Conservation (phyloP, 1,140 invertebrate species). For the Anastrepha ludens region DNA sequence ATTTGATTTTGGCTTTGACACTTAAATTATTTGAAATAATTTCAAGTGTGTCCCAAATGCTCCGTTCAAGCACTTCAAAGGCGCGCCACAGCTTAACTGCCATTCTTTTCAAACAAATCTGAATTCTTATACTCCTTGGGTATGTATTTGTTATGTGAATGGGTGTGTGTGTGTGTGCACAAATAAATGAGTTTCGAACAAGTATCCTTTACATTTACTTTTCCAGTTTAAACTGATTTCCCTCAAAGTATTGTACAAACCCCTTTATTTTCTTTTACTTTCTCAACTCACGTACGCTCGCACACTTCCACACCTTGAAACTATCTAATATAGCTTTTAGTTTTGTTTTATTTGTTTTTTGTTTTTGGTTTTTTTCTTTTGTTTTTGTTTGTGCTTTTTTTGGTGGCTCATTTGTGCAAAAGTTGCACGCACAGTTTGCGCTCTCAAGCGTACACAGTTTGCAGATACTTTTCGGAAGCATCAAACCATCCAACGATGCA, state of each 20-base stretch:
- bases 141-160: too few relatives aligned
- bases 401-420: background rate
- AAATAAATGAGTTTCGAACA: background rate
- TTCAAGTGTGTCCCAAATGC: too few relatives aligned
- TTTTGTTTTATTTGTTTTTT: background rate
- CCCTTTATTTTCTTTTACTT: background rate
- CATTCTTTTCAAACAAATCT: too few relatives aligned
- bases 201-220: background rate
- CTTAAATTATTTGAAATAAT: too few relatives aligned
- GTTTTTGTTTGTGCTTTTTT: background rate
- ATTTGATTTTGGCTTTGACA: too few relatives aligned
- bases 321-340: background rate
- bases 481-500: background rate
- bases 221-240: constrained; percentile 21
- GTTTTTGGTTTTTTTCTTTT: constrained; percentile 16
- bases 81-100: too few relatives aligned
- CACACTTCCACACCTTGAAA: background rate
- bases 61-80: too few relatives aligned
- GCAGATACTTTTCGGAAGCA: constrained; percentile 42
- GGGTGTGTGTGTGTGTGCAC: background rate
- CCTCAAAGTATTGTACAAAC: background rate
- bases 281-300: background rate
- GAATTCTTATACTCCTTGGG: too few relatives aligned
- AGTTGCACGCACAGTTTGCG: constrained; percentile 34
- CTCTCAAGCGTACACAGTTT: constrained; percentile 44